Percentiles rank a stretch among this genome's conserved stretches.
Conservation (phyloP, 2,797 vertebrate species). For the Rhyacichthys aspro region DNA sequence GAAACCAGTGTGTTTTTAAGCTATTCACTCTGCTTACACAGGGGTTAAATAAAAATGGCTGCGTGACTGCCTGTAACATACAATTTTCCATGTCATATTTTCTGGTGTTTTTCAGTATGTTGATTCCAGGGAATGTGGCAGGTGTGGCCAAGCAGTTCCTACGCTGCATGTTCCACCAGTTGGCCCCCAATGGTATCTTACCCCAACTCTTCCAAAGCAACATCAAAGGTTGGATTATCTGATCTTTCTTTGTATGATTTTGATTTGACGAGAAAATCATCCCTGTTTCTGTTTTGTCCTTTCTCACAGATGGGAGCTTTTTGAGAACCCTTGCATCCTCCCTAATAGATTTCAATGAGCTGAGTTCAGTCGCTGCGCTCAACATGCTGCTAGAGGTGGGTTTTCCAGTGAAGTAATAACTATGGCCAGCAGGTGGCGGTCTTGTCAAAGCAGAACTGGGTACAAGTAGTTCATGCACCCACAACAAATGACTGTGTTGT, state of each 20-base stretch:
- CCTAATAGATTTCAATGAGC: constrained; percentile 95
- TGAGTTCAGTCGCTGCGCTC: constrained; percentile 95
- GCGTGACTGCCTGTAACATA: constrained; percentile 18
- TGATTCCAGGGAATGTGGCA: constrained; percentile 97
- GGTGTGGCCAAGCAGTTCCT: constrained; percentile 99
- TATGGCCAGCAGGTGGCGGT: constrained; percentile 75
- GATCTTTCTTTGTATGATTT: not conserved
- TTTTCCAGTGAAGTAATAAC: constrained; percentile 6
- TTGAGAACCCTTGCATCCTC: constrained; percentile 91
- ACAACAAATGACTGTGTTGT: constrained; percentile 35
- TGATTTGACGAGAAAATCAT: not conserved
- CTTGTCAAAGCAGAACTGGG: constrained; percentile 58
- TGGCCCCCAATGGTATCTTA: constrained; percentile 97
- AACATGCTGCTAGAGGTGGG: constrained; percentile 98
- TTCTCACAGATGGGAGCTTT: constrained; percentile 91
- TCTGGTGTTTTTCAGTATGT: constrained; percentile 84
- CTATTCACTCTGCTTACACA: constrained; percentile 43
- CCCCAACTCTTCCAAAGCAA: constrained; percentile 98
- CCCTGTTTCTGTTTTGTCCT: constrained; percentile 2
- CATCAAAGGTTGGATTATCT: constrained; percentile 89
- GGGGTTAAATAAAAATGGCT: constrained; percentile 39
- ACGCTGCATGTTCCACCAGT: constrained; percentile 95
- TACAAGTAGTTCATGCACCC: constrained; percentile 31
- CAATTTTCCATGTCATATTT: too few relatives aligned
- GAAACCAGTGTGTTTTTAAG: constrained; percentile 32